A percentile compares a stretch with the other conserved stretches of the same genome.
phyloP scores from a whole-genome alignment of 2,113 vertebrate genomes.

The Laticauda laticaudata region DNA sequence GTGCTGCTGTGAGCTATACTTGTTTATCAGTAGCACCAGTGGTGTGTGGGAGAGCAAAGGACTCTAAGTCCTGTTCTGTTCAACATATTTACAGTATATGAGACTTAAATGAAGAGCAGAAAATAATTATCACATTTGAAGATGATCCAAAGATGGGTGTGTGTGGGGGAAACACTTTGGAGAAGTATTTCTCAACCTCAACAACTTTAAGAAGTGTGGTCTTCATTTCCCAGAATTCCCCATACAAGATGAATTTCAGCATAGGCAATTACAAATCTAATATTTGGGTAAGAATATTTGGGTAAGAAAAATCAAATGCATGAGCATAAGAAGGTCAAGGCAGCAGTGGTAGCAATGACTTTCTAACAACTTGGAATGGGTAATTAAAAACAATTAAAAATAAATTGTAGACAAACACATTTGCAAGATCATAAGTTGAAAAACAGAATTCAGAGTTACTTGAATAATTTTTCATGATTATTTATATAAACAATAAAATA shows the following conservation, averaged over 20 bases:
- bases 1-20: neutral
- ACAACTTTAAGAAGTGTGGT: neutral
- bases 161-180: neutral
- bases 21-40: neutral
- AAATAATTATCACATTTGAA: neutral
- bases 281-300: neutral
- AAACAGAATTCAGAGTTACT: constrained; percentile 52
- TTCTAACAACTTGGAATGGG: constrained; percentile 45
- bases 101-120: neutral
- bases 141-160: neutral
- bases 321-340: neutral
- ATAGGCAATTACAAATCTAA: neutral
- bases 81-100: neutral
- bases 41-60: neutral
- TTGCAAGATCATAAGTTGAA: constrained; percentile 46
- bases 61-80: neutral
- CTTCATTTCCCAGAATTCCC: neutral
- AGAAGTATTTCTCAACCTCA: neutral
- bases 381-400: constrained; percentile 52
- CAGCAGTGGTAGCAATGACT: constrained; percentile 7
- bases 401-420: constrained; percentile 49
- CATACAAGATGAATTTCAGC: neutral
- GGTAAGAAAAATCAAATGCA: neutral
- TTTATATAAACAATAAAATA: constrained; percentile 53
- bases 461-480: constrained; percentile 37